Base-by-base conservation (phyloP, 2,888 invertebrate genomes). In the Thumatha senex region DNA sequence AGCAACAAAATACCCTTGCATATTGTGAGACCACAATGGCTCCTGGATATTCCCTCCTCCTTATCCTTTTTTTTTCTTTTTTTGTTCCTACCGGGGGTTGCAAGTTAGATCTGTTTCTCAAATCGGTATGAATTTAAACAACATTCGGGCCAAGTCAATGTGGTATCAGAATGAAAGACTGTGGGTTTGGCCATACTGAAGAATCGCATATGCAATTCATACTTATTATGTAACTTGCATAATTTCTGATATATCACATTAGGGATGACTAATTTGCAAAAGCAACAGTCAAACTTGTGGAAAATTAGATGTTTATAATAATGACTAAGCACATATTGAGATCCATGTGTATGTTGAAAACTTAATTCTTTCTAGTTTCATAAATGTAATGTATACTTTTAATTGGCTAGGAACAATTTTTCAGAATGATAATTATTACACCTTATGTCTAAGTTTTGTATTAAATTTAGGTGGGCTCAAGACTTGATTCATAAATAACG, bases 401-500 rank as follows among this genome's bases (percentile, higher is more conserved):
- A 53, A 56, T 46, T 53, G 59, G 56, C 51, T 68, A 73, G 64
- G 66, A 66, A 67, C 62, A 54, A 58, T 38, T 47, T 54, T 50
- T 45, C 49, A 56, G 55, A 45, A 49, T 63, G 31, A 38, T 15
- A 36, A 35, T 49, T 62, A 47, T 40, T 54, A 42, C n/a, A 82
- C 80, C 71, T 89, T 89, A 72, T 87, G 82, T 72, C 75, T 81
- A 68, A 87, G 65, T 61, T 88, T 89, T 30, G 87, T 87, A 58
- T 92, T 92, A 59, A 93, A 90, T 80, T 92, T 93, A 49, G 93
- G 92, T 42, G 93, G 93, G 57, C 89, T 93, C 55, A 93, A 77
- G 48, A 93, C 93, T 82, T 93, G 93, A 72, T 93, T 93, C 74
- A 93, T 82, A 74, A 93, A 93, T 59, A 93, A 67, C 51, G 91